phyloP scores from a whole-genome alignment of 2,113 vertebrate genomes.

The Cariama cristata region DNA sequence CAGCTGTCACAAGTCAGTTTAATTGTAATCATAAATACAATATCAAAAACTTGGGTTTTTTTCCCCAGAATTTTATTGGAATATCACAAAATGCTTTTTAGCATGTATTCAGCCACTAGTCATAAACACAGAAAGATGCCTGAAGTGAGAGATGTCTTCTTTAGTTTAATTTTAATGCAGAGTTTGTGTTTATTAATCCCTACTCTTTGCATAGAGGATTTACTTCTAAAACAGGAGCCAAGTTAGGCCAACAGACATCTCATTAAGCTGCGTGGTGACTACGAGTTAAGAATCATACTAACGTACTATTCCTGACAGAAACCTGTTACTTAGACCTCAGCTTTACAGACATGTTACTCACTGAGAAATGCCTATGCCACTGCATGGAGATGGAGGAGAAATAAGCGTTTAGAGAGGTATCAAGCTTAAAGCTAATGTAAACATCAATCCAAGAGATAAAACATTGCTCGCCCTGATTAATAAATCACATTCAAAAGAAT shows the following conservation, averaged over 20 bases:
- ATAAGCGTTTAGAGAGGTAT: not conserved
- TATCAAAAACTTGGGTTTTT: not conserved
- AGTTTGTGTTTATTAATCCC: not conserved
- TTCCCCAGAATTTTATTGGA: not conserved
- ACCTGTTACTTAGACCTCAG: not conserved
- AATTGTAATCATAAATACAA: not conserved
- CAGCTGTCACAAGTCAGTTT: not conserved
- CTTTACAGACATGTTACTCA: not conserved
- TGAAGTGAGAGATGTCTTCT: not conserved
- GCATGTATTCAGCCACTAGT: not conserved
- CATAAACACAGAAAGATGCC: not conserved
- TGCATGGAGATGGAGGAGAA: not conserved
- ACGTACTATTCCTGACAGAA: not conserved
- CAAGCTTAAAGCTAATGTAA: not conserved
- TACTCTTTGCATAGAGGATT: not conserved
- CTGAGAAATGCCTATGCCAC: not conserved
- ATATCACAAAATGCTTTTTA: not conserved
- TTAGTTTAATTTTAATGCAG: not conserved
- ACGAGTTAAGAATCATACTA: not conserved
- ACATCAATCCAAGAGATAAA: not conserved
- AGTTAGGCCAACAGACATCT: not conserved
- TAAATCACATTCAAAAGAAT: not conserved
- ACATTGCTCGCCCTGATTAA: not conserved
- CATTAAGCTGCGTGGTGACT: not conserved
- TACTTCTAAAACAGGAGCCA: not conserved